Percentiles rank a stretch among this genome's conserved stretches.
Conservation (phyloP, 2,888 invertebrate genomes). For the Cyclophora albipunctata region DNA sequence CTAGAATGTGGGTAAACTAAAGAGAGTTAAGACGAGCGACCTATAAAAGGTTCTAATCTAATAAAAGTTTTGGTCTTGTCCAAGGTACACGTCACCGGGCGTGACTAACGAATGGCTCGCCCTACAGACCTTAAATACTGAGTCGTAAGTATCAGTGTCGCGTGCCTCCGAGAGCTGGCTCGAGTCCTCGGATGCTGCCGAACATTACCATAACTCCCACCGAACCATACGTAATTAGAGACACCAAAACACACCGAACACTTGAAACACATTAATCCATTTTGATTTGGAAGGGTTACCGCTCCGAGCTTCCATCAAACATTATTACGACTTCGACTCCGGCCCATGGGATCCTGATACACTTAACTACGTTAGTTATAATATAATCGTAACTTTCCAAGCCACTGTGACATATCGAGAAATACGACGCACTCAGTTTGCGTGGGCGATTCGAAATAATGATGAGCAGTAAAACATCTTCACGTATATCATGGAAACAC, state of each 20-base stretch:
- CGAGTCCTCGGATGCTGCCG: constrained; percentile 57
- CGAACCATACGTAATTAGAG: constrained; percentile 67
- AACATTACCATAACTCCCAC: constrained; percentile 68
- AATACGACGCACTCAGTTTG: constrained; percentile 30
- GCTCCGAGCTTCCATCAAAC: constrained; percentile 49
- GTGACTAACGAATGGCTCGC: constrained; percentile 76
- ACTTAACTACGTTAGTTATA: constrained; percentile 38
- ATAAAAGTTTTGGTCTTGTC: constrained; percentile 75
- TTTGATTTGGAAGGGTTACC: constrained; percentile 61
- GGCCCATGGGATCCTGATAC: constrained; percentile 43
- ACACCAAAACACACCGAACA: constrained; percentile 62
- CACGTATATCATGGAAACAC: constrained; percentile 24
- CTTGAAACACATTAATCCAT: constrained; percentile 65
- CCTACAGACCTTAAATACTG: constrained; percentile 74
- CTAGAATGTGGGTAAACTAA: constrained; percentile 40
- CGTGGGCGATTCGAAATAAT: constrained; percentile 42
- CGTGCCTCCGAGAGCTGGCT: constrained; percentile 22
- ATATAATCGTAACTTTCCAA: constrained; percentile 41
- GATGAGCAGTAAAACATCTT: constrained; percentile 35
- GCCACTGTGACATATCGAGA: constrained; percentile 35
- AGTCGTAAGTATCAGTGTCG: constrained; percentile 72
- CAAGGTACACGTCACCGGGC: constrained; percentile 75
- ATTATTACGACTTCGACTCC: constrained; percentile 25
- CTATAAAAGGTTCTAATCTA: constrained; percentile 53
- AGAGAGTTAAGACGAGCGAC: constrained; percentile 49